Evolutionary conservation across 2,888 invertebrate species (phyloP).

Genomic region (Patella ulyssiponensis): DNA sequence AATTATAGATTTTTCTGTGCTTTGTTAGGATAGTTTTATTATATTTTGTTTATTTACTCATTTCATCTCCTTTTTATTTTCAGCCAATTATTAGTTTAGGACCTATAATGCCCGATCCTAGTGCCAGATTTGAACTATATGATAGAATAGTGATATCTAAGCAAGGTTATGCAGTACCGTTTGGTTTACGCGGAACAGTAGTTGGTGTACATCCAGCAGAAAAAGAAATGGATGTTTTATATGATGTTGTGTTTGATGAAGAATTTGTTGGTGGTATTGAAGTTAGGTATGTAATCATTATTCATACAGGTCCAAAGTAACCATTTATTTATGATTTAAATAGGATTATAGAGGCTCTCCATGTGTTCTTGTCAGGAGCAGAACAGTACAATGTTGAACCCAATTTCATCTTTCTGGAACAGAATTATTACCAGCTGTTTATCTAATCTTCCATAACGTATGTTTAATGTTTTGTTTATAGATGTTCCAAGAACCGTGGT

Average conservation of each 20-base stretch:
- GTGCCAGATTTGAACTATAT: slow-evolving; percentile 79
- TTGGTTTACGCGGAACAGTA: slow-evolving; percentile 88
- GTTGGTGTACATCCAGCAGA: slow-evolving; percentile 76
- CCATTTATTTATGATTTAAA: background rate
- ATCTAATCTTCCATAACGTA: too few species aligned
- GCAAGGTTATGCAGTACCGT: slow-evolving; percentile 83
- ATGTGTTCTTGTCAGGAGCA: background rate
- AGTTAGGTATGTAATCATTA: slow-evolving; percentile 72
- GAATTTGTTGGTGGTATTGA: slow-evolving; percentile 80
- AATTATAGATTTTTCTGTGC: too few species aligned
- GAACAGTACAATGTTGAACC: too few species aligned
- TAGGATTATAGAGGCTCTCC: background rate
- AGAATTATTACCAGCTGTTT: too few species aligned
- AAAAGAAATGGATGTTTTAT: slow-evolving; percentile 76
- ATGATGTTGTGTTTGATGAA: slow-evolving; percentile 87
- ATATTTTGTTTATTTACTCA: background rate
- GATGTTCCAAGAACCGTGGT: slow-evolving; percentile 70
- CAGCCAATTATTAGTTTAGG: slow-evolving; percentile 66
- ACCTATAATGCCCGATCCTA: slow-evolving; percentile 78
- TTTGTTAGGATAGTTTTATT: too few species aligned
- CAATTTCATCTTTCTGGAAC: background rate
- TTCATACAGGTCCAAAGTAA: background rate
- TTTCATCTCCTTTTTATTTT: slow-evolving; percentile 12
- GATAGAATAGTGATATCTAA: slow-evolving; percentile 89
- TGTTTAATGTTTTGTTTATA: slow-evolving; percentile 27